phyloP scores from a whole-genome alignment of 2,888 invertebrate species.

The Galeruca laticollis region DNA sequence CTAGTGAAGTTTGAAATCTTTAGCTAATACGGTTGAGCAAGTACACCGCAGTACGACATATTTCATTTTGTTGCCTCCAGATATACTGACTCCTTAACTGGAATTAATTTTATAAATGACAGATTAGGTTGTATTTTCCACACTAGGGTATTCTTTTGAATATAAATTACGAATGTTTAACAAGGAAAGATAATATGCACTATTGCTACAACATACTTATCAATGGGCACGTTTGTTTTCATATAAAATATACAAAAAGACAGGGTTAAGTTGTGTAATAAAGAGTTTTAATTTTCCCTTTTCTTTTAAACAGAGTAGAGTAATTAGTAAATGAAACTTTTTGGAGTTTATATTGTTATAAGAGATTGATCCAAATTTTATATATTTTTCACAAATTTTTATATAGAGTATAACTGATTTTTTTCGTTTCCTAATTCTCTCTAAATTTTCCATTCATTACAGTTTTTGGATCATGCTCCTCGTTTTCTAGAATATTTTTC shows the following conservation, averaged over 20 bases:
- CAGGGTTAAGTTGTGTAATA: no score
- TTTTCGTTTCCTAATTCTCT: no score
- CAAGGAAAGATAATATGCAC: conserved; percentile 12
- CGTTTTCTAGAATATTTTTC: no score
- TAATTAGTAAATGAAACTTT: no score
- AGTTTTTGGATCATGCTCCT: no score
- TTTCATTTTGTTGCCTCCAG: conserved; percentile 59
- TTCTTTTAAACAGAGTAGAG: background rate
- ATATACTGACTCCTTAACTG: conserved; percentile 54
- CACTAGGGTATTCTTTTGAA: conserved; percentile 41
- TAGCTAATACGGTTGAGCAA: conserved; percentile 47
- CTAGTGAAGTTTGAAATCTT: conserved; percentile 33
- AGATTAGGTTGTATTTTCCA: conserved; percentile 51
- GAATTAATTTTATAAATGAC: conserved; percentile 58
- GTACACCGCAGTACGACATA: conserved; percentile 55
- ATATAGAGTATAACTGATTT: no score
- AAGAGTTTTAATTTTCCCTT: no score
- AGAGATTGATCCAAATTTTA: no score
- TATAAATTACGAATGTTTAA: conserved; percentile 42
- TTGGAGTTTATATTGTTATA: no score
- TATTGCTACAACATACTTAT: conserved; percentile 22
- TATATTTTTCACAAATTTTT: no score
- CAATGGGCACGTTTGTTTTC: background rate
- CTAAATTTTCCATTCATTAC: no score
- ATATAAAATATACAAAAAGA: background rate